Evolutionary conservation across 64 coral and sea anemone species (phyloP), one percentile per base, ranked within the genome.

Genomic region (Hydrozoanthus tunicans): DNA sequence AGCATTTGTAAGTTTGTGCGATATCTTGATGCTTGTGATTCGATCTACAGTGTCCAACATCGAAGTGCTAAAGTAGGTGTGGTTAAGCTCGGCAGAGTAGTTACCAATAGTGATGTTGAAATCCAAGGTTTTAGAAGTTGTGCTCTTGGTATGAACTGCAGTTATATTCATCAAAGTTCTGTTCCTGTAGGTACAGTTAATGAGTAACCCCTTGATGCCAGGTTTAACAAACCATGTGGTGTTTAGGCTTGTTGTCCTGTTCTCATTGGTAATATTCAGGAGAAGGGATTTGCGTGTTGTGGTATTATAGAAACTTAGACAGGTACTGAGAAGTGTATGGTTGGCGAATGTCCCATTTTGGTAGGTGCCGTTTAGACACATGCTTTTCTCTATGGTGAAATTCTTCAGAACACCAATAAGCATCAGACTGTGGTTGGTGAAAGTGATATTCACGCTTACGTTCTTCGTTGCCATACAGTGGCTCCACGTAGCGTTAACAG

Each of bases 311-410:
- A 63, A 92, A 61, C 69, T 77, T 7, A 95, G 14, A 60, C 94
- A 95, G 23, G 94, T 92, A n/a, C 58, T 65, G 51, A 95, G 73
- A 56, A 83, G 51, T 11, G 85, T 95, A 70, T 92, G 83, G 32
- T 92, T 95, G 3, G 69, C 73, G 3, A 73, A 24, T 6, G 86
- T 92, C 4, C 94, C 94, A 79, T 95, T 95, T 43, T 83, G 63
- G 70, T 92, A 95, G 6, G 91, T 92, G 53, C 91, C 86, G 9
- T 85, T 92, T 10, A 95, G 89, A 62, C 94, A 95, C 68, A 95
- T 17, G 9, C 70, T 79, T 79, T 92, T 95, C 62, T 95, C 85
- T 2, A 26, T n/a, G 26, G 94, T 85, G 54, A 5, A 58, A 73
- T 95, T 95, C 62, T 69, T 95, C 52, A 95, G 77, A 9, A 78